A percentile compares a stretch with the other conserved stretches of the same genome.
Conservation (phyloP, 2,113 vertebrate genomes). For the Mesocricetus auratus region DNA sequence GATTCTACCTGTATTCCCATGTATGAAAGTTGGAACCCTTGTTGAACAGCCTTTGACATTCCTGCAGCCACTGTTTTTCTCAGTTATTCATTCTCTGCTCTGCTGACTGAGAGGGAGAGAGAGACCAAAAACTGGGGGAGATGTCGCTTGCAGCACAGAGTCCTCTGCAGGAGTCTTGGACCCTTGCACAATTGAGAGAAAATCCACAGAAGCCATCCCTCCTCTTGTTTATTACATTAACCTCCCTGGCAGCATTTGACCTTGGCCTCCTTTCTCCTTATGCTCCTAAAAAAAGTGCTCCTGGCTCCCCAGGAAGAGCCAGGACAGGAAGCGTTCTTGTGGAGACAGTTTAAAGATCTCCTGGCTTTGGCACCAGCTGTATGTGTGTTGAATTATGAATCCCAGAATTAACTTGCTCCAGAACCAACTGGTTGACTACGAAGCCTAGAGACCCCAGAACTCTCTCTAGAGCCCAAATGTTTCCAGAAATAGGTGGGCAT, state of each 20-base stretch:
- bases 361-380: constrained; percentile 47
- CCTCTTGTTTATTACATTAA: background rate
- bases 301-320: constrained; percentile 52
- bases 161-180: background rate
- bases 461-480: constrained; percentile 9
- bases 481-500: background rate
- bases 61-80: background rate
- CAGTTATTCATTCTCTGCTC: background rate
- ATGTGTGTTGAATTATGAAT: constrained; percentile 76
- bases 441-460: background rate
- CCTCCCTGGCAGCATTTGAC: constrained; percentile 73
- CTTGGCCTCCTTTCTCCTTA: constrained; percentile 75
- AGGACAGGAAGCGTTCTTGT: constrained; percentile 53
- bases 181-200: background rate
- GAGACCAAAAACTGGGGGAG: background rate
- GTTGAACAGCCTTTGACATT: constrained; percentile 45
- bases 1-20: constrained; percentile 62
- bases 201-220: background rate
- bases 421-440: constrained; percentile 40
- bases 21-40: constrained; percentile 5
- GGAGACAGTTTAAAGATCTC: constrained; percentile 72
- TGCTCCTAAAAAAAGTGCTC: constrained; percentile 18
- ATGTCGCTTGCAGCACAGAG: rapidly evolving
- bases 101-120: background rate
- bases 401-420: constrained; percentile 55